Evolutionary conservation across 1,140 invertebrate genomes (phyloP).

Genomic region (Drosophila subobscura): DNA sequence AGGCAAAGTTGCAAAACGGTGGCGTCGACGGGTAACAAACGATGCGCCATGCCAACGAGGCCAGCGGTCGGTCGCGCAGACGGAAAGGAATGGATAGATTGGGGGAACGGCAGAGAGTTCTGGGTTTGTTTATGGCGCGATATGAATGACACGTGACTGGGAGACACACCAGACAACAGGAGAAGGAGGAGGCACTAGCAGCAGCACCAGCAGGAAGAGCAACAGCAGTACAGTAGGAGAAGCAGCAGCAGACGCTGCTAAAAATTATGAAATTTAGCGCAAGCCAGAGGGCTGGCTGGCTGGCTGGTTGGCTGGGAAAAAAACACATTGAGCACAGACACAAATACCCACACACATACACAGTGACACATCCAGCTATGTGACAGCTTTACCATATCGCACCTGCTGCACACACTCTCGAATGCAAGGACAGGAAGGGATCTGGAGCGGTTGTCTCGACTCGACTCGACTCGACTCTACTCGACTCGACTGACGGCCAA

Average conservation of each 20-base stretch:
- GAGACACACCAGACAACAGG: conserved; percentile 45
- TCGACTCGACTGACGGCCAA: conserved; percentile 56
- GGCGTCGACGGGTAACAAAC: conserved; percentile 55
- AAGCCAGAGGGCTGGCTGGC: conserved; percentile 52
- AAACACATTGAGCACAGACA: conserved; percentile 31
- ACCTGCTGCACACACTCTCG: conserved; percentile 63
- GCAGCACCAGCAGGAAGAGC: background rate
- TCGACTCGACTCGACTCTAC: conserved; percentile 13
- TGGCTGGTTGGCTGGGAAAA: conserved; percentile 21
- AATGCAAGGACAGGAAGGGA: conserved; percentile 1
- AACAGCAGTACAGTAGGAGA: conserved; percentile 2
- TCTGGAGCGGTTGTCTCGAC: background rate
- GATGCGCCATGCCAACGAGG: conserved; percentile 64
- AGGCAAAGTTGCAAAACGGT: conserved; percentile 33
- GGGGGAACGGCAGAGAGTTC: background rate
- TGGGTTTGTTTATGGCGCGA: conserved; percentile 74
- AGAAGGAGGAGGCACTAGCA: conserved; percentile 2
- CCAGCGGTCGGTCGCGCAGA: background rate
- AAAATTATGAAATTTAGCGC: conserved; percentile 81
- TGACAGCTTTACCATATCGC: conserved; percentile 72
- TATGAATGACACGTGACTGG: conserved; percentile 79
- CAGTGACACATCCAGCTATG: conserved; percentile 24
- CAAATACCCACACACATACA: conserved; percentile 14
- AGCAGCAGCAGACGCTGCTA: conserved; percentile 41
- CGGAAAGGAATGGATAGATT: background rate